These are phyloP conservation scores for Lamprotornis superbus DNA, from an alignment of 2,113 vertebrate species.

Conservation along the genomic window DNA sequence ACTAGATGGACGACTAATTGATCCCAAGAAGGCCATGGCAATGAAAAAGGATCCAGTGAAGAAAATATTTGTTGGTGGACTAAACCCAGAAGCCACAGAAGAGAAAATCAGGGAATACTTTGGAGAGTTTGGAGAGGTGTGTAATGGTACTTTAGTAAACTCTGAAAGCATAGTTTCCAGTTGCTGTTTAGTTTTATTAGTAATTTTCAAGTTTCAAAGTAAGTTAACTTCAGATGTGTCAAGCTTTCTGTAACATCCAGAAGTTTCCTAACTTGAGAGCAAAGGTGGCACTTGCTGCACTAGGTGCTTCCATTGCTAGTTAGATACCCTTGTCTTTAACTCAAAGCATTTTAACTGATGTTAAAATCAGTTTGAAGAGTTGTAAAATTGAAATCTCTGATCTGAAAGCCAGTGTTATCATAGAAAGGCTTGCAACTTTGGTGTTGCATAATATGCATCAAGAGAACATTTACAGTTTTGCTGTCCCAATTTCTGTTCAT, in stretches of 20 bases:
- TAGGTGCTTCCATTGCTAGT: background rate
- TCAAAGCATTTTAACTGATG: background rate
- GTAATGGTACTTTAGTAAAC: background rate
- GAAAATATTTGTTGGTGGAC: slow-evolving; percentile 97
- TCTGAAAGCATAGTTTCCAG: background rate
- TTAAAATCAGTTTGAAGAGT: background rate
- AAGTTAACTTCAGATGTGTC: background rate
- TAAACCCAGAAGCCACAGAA: slow-evolving; percentile 95
- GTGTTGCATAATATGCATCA: background rate
- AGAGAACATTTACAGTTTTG: background rate
- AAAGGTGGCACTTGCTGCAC: background rate
- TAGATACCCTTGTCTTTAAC: background rate
- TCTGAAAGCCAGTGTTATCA: background rate
- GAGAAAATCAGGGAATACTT: slow-evolving; percentile 98
- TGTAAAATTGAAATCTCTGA: background rate
- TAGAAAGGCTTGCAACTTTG: background rate
- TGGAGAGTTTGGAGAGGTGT: slow-evolving; percentile 93
- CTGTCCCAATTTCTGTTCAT: background rate
- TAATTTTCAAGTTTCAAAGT: background rate
- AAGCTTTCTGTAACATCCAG: background rate
- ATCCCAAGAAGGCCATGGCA: slow-evolving; percentile 98
- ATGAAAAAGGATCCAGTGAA: slow-evolving; percentile 98
- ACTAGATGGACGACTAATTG: slow-evolving; percentile 93
- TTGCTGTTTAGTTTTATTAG: background rate
- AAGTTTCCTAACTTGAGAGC: background rate